Conservation (phyloP, 2,888 invertebrate species). For the Chymomyza caudatula region DNA sequence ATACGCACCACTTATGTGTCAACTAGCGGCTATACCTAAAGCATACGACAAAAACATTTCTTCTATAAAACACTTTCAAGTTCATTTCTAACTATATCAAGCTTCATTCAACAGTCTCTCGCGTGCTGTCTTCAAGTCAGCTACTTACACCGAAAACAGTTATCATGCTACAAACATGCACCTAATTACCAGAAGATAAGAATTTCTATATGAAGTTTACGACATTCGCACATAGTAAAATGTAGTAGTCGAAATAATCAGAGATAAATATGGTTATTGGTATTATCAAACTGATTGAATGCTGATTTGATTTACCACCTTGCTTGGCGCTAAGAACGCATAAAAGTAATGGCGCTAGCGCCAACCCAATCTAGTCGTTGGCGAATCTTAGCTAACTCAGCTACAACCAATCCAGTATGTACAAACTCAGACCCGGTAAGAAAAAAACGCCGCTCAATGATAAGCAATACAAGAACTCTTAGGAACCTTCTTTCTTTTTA, state of each 20-base stretch:
- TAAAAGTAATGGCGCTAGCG: slow-evolving; percentile 37
- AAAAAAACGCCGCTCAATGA: background rate
- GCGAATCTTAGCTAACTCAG: slow-evolving; percentile 26
- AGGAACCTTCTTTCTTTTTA: background rate
- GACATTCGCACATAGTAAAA: slow-evolving; percentile 2
- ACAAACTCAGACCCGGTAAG: slow-evolving; percentile 28
- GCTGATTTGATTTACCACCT: slow-evolving; percentile 37
- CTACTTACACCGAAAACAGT: background rate
- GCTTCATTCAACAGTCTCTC: background rate
- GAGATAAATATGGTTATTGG: slow-evolving; percentile 48
- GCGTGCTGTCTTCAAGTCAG: background rate
- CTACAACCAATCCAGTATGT: slow-evolving; percentile 18
- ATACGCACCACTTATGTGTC: background rate
- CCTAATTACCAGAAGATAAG: slow-evolving; percentile 47
- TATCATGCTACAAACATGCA: slow-evolving; percentile 31
- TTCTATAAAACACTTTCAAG: background rate
- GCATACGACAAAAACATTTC: background rate
- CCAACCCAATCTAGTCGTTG: slow-evolving; percentile 32
- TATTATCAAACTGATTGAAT: slow-evolving; percentile 61
- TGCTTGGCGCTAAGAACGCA: slow-evolving; percentile 22
- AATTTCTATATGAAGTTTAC: background rate
- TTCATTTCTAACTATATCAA: background rate
- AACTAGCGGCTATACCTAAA: background rate
- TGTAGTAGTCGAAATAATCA: slow-evolving; percentile 45
- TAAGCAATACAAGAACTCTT: background rate